Base-by-base conservation (phyloP, 2,888 invertebrate species). In the Drosophila monieri region DNA sequence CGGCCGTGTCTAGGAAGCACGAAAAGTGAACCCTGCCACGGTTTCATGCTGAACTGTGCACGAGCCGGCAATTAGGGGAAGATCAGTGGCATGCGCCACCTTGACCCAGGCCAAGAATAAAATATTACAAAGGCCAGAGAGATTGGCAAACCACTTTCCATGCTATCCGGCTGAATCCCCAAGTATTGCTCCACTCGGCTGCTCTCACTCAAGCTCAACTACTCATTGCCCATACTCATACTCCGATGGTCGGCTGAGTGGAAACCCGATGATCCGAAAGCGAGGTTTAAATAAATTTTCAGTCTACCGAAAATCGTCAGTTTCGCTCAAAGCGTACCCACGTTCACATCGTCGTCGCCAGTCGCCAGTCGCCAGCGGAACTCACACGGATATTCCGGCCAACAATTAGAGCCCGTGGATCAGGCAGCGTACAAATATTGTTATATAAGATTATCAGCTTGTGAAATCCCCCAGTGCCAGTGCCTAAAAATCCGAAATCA, bases 271-370 rank as follows among this genome's bases (percentile, higher is more conserved):
- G 43, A 41, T 30, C 18, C 59, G 52, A 73, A 88, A 86, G 75
- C 74, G 85, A 43, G 73, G 84, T 81, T 91, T 90, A 91, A 91
- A 91, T 91, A 91, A 85, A 88, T 89, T 89, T 91, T 90, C 86
- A 89, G 87, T 81, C 84, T 73, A 62, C 81, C 78, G 73, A 90
- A 89, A 85, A 80, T 77, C 72, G 85, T 84, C 89, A 91, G 91
- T 91, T 90, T 86, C 89, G 88, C 85, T 89, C 83, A 83, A 88
- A 89, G 88, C 91, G 89, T 88, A 87, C 83, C 75, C 78, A 88
- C 88, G 90, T 88, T 87, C 85, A 90, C 90, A 91, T 68, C 87
- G 85, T 65, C 57, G 70, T 65, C 73, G 71, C 51, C 52, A 43
- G 35, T 67, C 44, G 62, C 27, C 27, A 43, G 44, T 67, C 53